Evolutionary conservation across 2,113 vertebrate species (phyloP), one percentile per base, ranked within the genome.

Genomic region (Sturnus vulgaris): DNA sequence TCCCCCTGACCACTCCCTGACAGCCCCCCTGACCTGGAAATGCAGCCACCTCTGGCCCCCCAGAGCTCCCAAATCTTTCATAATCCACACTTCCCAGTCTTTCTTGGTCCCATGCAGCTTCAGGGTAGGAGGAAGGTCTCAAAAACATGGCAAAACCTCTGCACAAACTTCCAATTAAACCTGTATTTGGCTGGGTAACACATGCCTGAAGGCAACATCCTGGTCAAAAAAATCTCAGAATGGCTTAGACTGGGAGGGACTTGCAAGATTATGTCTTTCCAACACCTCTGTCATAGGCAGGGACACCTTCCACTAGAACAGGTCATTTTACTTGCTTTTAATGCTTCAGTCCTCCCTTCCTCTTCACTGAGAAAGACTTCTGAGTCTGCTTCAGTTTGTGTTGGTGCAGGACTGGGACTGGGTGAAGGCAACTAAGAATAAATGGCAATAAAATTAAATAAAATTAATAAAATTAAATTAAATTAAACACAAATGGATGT

Each of bases 251-350:
- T 61, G 40, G 21, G 18, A 76, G 30, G 4, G 14, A 55, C 12
- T 42, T 47, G 20, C 25, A 76, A 69, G 30, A 40, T 4, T 5
- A 4, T 15, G 8, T 40, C 3, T 10, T 55, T 82, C 39, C 21
- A 76, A 40, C 0, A 2, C 24, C 24, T 17, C 11, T 40, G 25
- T 19, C 35, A 42, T 1, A 10, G 49, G 7, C 1, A 76, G 22
- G 25, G 11, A 61, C 12, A 60, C 9, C 7, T 60, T 42, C 55
- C 49, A 49, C 10, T 23, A 31, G 4, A 55, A 11, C 5, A 77
- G 39, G 39, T 63, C 35, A 52, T 15, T 83, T 80, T 20, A 12
- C 25, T 70, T 39, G 27, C 10, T 69, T 56, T 65, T 69, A 75
- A 30, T 15, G 14, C 27, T 91, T 75, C 40, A 66, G 44, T 81